A percentile compares a stretch with the other conserved stretches of the same genome.
Evolutionary conservation across 1,140 invertebrate species (phyloP).

Genomic region (Meloidogyne hapla): DNA sequence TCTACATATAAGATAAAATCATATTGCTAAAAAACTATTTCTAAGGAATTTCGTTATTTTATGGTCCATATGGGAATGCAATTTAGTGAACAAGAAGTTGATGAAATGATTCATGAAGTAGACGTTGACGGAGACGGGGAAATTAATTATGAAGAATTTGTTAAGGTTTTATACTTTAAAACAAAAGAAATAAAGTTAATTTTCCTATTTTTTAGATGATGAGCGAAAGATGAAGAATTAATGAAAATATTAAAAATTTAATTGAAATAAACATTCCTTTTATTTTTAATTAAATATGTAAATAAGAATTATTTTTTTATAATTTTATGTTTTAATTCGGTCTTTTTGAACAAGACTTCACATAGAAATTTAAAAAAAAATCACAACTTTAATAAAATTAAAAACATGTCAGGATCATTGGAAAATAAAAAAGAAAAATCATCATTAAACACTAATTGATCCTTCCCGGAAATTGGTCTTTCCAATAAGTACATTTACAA

Average conservation of each 20-base stretch:
- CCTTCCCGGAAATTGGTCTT: slow-evolving; percentile 73
- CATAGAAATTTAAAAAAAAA: no score
- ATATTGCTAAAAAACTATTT: background rate
- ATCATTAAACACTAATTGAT: slow-evolving; percentile 69
- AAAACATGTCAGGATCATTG: no score
- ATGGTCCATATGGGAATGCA: slow-evolving; percentile 99
- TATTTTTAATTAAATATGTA: no score
- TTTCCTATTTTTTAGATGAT: slow-evolving; percentile 26
- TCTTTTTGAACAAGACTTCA: no score
- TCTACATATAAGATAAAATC: no score
- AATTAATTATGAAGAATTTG: slow-evolving; percentile 63
- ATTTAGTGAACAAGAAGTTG: slow-evolving; percentile 79
- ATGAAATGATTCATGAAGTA: slow-evolving; percentile 42
- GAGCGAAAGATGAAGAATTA: slow-evolving; percentile 30
- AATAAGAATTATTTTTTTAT: no score
- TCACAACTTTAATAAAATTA: no score
- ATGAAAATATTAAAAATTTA: no score
- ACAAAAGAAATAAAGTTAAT: background rate
- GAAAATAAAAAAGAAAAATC: background rate
- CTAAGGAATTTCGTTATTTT: slow-evolving; percentile 82
- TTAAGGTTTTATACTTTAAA: slow-evolving; percentile 5
- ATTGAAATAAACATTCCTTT: no score
- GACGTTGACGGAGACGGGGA: slow-evolving; percentile 74
- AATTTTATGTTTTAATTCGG: no score
- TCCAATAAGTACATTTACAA: slow-evolving; percentile 72